These are phyloP conservation scores for Tursiops truncatus DNA, from an alignment of 2,113 vertebrate species.

Conservation along the genomic window DNA sequence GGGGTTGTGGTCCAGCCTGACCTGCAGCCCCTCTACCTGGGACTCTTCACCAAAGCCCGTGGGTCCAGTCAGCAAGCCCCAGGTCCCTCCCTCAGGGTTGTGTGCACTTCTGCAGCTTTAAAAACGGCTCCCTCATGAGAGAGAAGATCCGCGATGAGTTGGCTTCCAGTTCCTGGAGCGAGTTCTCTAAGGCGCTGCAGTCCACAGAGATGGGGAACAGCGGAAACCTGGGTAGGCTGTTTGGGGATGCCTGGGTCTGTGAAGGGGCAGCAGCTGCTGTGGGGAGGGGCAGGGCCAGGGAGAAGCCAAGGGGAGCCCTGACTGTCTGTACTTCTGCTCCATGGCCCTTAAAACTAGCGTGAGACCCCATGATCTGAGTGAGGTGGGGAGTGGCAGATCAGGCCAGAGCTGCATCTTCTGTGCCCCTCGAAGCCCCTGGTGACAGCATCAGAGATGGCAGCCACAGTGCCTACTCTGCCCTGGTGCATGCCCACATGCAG, in stretches of 20 bases:
- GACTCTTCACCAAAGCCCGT: background rate
- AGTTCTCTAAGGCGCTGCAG: conserved; percentile 88
- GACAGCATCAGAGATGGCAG: background rate
- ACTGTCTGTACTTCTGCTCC: background rate
- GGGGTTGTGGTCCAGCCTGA: background rate
- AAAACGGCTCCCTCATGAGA: conserved; percentile 96
- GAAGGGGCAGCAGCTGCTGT: background rate
- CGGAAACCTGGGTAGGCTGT: conserved; percentile 90
- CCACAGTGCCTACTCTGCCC: rapidly evolving
- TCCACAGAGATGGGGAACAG: conserved; percentile 90
- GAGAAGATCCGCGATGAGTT: conserved; percentile 91
- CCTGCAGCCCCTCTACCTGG: background rate
- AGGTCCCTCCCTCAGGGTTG: background rate
- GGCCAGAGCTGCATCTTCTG: background rate
- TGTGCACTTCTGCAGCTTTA: conserved; percentile 89
- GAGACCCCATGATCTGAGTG: background rate
- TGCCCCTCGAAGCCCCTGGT: background rate
- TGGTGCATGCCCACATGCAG: rapidly evolving
- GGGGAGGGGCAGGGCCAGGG: background rate
- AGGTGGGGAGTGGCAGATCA: background rate
- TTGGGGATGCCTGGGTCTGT: background rate
- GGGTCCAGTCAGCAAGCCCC: rapidly evolving
- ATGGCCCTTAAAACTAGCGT: background rate
- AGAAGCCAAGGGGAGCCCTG: background rate
- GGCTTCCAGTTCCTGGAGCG: conserved; percentile 91